Conservation (phyloP, 2,797 vertebrate genomes). For the Falco naumanni region DNA sequence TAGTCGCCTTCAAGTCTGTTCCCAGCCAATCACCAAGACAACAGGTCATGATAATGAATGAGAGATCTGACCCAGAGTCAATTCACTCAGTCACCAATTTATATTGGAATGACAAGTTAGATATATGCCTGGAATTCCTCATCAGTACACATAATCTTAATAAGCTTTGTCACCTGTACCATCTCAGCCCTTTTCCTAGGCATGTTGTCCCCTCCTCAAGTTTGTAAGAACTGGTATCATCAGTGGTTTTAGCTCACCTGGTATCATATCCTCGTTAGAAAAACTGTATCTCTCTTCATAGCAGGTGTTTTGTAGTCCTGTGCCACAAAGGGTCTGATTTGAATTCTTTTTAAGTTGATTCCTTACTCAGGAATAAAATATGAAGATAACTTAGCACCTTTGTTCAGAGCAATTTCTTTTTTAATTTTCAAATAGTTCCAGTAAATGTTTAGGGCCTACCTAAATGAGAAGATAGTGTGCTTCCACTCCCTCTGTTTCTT, state of each 20-base stretch:
- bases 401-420: neutral
- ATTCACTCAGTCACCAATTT: constrained; percentile 57
- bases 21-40: constrained; percentile 57
- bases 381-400: neutral
- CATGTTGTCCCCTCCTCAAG: neutral
- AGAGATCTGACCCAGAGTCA: constrained; percentile 67
- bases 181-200: neutral
- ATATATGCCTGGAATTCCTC: constrained; percentile 51
- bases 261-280: neutral
- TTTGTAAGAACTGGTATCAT: neutral
- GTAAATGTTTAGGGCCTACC: neutral
- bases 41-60: constrained; percentile 65
- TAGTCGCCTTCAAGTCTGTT: constrained; percentile 56
- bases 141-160: constrained; percentile 40
- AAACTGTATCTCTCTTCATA: neutral
- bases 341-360: neutral
- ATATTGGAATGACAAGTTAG: constrained; percentile 63
- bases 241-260: neutral
- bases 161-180: constrained; percentile 53
- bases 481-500: neutral
- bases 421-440: neutral
- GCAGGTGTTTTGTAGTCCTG: neutral
- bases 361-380: neutral
- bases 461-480: neutral
- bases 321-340: neutral